Evolutionary conservation across 2,797 vertebrate genomes (phyloP).

Genomic region (Silurus aristotelis): DNA sequence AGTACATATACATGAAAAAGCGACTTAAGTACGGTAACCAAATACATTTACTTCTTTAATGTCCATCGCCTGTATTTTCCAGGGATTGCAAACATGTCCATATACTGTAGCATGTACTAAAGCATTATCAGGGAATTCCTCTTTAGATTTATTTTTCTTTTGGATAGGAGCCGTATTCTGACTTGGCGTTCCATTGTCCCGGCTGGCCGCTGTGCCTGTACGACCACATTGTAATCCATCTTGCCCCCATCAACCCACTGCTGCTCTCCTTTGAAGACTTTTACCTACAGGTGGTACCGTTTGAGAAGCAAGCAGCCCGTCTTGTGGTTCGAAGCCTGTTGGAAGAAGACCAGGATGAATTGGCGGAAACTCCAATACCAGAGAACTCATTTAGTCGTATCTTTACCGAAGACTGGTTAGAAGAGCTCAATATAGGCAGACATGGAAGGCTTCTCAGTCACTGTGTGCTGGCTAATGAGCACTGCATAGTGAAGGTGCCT

Average conservation of each 20-base stretch:
- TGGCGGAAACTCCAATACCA: constrained; percentile 77
- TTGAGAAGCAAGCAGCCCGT: constrained; percentile 64
- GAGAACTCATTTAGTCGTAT: constrained; percentile 76
- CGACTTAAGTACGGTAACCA: too few relatives aligned
- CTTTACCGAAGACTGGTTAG: constrained; percentile 81
- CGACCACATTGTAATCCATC: constrained; percentile 81
- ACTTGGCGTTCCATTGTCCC: constrained; percentile 80
- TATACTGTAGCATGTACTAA: not conserved
- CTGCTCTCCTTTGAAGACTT: constrained; percentile 84
- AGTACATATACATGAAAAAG: too few relatives aligned
- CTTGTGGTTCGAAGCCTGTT: constrained; percentile 82
- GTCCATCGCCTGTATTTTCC: not conserved
- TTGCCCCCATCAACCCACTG: constrained; percentile 78
- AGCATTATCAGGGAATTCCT: not conserved
- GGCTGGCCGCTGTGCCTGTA: constrained; percentile 89
- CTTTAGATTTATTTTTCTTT: not conserved
- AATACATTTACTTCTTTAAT: too few relatives aligned
- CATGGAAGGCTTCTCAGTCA: constrained; percentile 71
- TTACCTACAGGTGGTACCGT: constrained; percentile 84
- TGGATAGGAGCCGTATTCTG: constrained; percentile 79
- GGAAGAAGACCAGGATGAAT: constrained; percentile 68
- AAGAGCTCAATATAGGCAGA: constrained; percentile 73
- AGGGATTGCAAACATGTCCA: not conserved
- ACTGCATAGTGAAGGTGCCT: constrained; percentile 76
- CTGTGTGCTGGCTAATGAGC: constrained; percentile 82